Conservation (phyloP, 2,113 vertebrate species). For the Tetrao urogallus region DNA sequence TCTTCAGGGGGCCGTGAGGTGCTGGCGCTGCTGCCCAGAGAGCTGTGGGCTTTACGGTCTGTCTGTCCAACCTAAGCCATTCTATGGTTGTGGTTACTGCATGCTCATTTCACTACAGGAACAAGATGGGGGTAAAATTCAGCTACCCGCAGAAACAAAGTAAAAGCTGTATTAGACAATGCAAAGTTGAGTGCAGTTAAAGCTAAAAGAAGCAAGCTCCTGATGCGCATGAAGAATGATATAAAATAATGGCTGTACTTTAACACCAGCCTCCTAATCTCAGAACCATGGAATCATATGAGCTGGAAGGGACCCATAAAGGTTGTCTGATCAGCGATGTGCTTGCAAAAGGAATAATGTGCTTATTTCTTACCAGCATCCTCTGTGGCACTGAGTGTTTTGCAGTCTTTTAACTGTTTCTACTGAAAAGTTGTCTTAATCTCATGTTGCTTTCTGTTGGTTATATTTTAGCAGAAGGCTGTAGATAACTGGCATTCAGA, state of each 20-base stretch:
- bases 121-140: neutral
- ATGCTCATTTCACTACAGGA: neutral
- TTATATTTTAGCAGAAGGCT: neutral
- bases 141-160: neutral
- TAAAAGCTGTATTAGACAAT: neutral
- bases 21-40: no score
- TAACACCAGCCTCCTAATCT: neutral
- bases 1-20: no score
- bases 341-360: no score
- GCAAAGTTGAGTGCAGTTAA: neutral
- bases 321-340: neutral
- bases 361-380: neutral
- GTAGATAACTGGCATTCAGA: neutral
- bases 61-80: no score
- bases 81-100: no score
- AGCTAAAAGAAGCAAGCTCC: neutral
- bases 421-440: neutral
- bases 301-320: no score
- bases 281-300: no score
- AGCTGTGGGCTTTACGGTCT: no score
- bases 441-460: neutral
- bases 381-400: neutral
- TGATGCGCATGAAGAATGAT: neutral
- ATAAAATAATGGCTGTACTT: neutral
- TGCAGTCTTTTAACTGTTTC: neutral